Percentiles rank a stretch among this genome's conserved stretches.
Conservation (phyloP, 2,113 vertebrate genomes). For the Macquaria ambigua region DNA sequence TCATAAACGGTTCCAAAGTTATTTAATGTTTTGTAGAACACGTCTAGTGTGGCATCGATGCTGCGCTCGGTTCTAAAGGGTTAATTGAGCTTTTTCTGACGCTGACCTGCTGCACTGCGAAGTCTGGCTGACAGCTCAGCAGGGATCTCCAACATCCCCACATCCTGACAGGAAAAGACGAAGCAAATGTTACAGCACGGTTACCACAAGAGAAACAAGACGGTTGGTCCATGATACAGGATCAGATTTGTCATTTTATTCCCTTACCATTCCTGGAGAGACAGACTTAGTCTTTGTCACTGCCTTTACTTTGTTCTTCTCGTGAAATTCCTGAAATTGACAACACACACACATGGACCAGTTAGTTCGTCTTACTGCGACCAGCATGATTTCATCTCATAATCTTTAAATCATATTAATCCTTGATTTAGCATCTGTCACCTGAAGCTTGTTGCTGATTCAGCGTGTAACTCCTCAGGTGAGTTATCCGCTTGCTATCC, state of each 20-base stretch:
- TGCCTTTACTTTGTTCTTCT: constrained; percentile 63
- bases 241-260: not conserved
- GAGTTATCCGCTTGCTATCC: constrained; percentile 15
- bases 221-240: not conserved
- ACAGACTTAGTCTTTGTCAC: constrained; percentile 52
- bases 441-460: not conserved
- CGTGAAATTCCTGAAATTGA: constrained; percentile 72
- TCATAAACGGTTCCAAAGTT: no score
- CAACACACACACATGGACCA: constrained; percentile 17
- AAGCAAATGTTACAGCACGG: not conserved
- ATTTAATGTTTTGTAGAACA: no score
- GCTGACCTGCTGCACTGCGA: constrained; percentile 84
- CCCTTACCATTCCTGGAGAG: constrained; percentile 80
- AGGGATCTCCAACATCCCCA: constrained; percentile 92
- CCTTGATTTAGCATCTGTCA: not conserved
- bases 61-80: no score
- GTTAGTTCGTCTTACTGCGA: not conserved
- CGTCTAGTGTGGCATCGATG: no score
- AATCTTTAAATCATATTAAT: not conserved
- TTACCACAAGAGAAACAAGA: no score
- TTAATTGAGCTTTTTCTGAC: not conserved
- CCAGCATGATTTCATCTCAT: not conserved
- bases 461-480: not conserved
- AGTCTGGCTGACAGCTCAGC: constrained; percentile 91
- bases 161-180: constrained; percentile 84